Evolutionary conservation across 30 jellyfish, hydroid and myxozoan species (phyloP).

Genomic region (Aurelia aurita complex sp. Pacific): DNA sequence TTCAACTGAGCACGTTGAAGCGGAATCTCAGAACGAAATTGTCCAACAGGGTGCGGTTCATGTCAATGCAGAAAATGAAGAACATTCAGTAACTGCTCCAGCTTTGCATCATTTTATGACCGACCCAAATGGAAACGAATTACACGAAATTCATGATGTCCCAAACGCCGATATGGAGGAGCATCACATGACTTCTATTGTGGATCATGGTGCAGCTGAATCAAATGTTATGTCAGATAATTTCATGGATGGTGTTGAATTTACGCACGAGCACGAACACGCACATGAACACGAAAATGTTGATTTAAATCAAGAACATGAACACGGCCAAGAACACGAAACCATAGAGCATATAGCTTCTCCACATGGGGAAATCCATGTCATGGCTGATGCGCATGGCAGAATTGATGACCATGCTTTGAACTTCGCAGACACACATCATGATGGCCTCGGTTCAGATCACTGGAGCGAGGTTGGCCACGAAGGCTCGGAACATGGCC

Average conservation of each 20-base stretch:
- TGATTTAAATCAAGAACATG: background rate
- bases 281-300: background rate
- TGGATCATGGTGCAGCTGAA: slow-evolving; percentile 43
- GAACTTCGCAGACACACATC: background rate
- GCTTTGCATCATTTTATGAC: slow-evolving; percentile 34
- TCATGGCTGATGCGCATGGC: slow-evolving; percentile 50
- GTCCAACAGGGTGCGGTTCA: slow-evolving; percentile 6
- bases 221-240: slow-evolving; percentile 5
- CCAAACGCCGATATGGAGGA: slow-evolving; percentile 10
- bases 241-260: background rate
- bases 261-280: background rate
- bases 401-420: background rate
- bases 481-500: slow-evolving; percentile 11
- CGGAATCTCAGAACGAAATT: background rate
- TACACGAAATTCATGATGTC: slow-evolving; percentile 33
- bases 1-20: background rate
- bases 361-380: slow-evolving; percentile 23
- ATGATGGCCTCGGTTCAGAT: slow-evolving; percentile 2
- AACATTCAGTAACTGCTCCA: slow-evolving; percentile 10
- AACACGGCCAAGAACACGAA: background rate
- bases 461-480: slow-evolving; percentile 1
- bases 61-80: background rate
- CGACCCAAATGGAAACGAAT: slow-evolving; percentile 36
- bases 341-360: slow-evolving; percentile 40
- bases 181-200: slow-evolving; percentile 22